Base-by-base conservation (phyloP, 2,113 vertebrate genomes). In the Chionodraco myersi region DNA sequence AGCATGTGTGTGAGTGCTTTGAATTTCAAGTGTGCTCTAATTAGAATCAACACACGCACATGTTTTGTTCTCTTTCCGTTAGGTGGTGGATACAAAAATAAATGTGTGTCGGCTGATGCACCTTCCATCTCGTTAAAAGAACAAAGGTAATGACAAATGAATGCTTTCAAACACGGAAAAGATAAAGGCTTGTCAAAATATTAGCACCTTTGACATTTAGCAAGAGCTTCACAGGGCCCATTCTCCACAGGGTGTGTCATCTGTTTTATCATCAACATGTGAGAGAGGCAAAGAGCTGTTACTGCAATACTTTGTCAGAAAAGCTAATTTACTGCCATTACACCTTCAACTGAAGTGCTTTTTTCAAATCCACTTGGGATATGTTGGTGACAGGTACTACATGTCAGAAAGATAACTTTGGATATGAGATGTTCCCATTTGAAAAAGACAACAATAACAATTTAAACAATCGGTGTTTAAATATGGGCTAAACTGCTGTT, bases 171-270 rank as follows among this genome's bases (percentile, higher is more conserved):
- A 84, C 80, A 77, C 61, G 71, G 65, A 53, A 36, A 58, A 78
- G 84, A 71, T 68, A 77, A 88, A 72, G 48, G 63, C 83, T 89
- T 87, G 86, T 91, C 84, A 89, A 91, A 91, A 91, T 79, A 90
- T 89, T 88, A 93, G 85, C 66, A 86, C 52, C 80, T 86, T 54
- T 84, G 84, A 92, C 89, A 92, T 91, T 94, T 89, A 88, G 74
- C 86, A 79, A 63, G 86, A 79, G 58, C 79, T 91, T 89, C 80
- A 85, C 75, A 47, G 54, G 81, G 61, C 59, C 56, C 36, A 7
- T 53, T 80, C 62, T 53, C 84, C 75, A 60, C 85, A 18, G 86
- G 89, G 73, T 57, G 71, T 72, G 82, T 75, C 80, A 75, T 91
- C 65, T 67, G 69, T 89, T 90, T 88, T 72, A 79, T 75, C 78